phyloP scores from a whole-genome alignment of 2,797 vertebrate species.

The Schizopygopsis pylzovi region DNA sequence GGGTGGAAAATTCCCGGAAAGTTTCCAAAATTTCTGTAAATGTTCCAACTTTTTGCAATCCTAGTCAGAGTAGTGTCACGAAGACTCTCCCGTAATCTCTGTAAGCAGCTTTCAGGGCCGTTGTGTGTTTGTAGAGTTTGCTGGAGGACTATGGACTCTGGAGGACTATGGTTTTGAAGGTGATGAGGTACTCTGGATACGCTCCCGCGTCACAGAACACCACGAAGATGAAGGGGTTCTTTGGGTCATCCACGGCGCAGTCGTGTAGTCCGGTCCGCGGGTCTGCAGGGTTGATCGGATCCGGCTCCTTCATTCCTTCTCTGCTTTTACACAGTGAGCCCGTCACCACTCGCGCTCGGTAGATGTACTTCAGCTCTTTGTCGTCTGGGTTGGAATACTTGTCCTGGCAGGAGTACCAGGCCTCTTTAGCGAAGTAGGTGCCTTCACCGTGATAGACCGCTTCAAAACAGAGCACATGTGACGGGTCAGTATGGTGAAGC shows the following conservation, averaged over 20 bases:
- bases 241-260: constrained; percentile 64
- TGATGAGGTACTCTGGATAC: constrained; percentile 71
- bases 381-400: constrained; percentile 62
- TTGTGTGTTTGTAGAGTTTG: not conserved
- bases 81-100: not conserved
- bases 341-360: constrained; percentile 65
- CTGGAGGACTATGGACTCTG: not conserved
- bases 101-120: not conserved
- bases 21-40: too few relatives aligned
- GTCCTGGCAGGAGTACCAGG: constrained; percentile 66
- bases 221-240: constrained; percentile 64
- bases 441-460: constrained; percentile 63
- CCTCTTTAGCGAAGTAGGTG: constrained; percentile 68
- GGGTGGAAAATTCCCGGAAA: too few relatives aligned
- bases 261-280: constrained; percentile 63
- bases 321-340: constrained; percentile 62
- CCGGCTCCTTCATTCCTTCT: constrained; percentile 58
- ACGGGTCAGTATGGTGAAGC: not conserved
- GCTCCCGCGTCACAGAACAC: constrained; percentile 71
- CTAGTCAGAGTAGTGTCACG: not conserved
- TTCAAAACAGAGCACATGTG: constrained; percentile 30
- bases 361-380: constrained; percentile 65
- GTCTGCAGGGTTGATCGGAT: constrained; percentile 56
- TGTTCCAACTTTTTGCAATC: too few relatives aligned
- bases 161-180: constrained; percentile 53